phyloP scores from a whole-genome alignment of 2,888 invertebrate species.

The Syrista parreyssii region DNA sequence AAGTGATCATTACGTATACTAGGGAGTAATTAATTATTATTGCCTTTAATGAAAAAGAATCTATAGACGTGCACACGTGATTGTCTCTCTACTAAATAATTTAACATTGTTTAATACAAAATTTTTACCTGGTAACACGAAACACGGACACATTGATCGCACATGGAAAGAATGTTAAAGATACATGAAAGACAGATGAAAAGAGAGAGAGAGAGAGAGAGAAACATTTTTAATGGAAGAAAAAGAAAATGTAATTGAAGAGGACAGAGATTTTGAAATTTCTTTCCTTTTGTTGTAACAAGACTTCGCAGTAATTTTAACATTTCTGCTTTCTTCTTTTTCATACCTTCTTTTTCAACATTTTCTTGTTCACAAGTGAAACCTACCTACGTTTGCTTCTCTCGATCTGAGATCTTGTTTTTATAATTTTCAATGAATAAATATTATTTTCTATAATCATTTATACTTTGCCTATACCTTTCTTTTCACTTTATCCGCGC shows the following conservation, averaged over 20 bases:
- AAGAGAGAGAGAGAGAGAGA: too few relatives aligned
- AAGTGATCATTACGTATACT: slow-evolving; percentile 34
- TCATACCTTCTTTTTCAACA: background rate
- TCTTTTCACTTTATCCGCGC: background rate
- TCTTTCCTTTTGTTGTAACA: background rate
- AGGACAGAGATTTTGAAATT: background rate
- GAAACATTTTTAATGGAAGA: background rate
- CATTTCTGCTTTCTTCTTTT: background rate
- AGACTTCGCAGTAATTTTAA: background rate
- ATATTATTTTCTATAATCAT: background rate
- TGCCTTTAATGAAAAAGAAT: slow-evolving; percentile 21
- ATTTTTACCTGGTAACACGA: background rate
- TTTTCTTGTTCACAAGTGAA: background rate
- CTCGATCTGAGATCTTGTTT: background rate
- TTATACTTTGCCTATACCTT: background rate
- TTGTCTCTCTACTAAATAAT: slow-evolving; percentile 21
- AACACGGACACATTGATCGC: slow-evolving; percentile 17
- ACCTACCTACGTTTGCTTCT: background rate
- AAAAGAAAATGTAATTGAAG: background rate
- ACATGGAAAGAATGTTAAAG: slow-evolving; percentile 10
- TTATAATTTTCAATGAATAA: background rate
- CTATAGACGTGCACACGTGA: slow-evolving; percentile 17
- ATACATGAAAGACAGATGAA: slow-evolving; percentile 8
- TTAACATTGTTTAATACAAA: slow-evolving; percentile 5
- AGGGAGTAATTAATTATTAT: slow-evolving; percentile 26